Conservation (phyloP, 2,888 invertebrate species). For the Chaetoderma sp. region DNA sequence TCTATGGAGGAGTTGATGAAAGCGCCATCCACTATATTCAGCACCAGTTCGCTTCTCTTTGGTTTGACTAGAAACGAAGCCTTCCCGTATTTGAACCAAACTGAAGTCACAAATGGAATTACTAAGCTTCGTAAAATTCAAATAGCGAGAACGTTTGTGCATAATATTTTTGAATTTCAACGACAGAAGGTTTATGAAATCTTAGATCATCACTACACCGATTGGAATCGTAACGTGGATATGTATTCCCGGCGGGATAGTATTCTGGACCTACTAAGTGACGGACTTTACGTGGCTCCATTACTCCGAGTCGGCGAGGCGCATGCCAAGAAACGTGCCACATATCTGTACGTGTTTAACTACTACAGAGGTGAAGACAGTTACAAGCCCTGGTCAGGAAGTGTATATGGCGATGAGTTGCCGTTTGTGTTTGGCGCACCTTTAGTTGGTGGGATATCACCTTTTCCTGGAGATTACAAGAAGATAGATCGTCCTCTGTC, state of each 20-base stretch:
- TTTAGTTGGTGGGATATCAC: conserved; percentile 60
- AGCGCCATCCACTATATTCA: conserved; percentile 43
- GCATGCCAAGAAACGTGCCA: conserved; percentile 76
- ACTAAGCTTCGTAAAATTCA: conserved; percentile 90
- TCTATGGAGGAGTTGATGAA: conserved; percentile 49
- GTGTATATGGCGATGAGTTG: conserved; percentile 61
- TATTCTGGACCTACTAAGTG: conserved; percentile 87
- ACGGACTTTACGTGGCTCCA: conserved; percentile 87
- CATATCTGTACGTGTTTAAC: conserved; percentile 67
- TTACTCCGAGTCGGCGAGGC: conserved; percentile 89
- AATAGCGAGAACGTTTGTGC: conserved; percentile 85
- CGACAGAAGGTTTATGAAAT: conserved; percentile 94
- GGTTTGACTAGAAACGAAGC: conserved; percentile 73
- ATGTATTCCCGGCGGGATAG: conserved; percentile 87
- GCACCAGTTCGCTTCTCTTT: conserved; percentile 60
- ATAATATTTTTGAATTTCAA: conserved; percentile 94
- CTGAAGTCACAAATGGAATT: conserved; percentile 87
- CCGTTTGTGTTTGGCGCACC: conserved; percentile 67
- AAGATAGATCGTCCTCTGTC: conserved; percentile 57
- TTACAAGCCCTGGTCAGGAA: not conserved
- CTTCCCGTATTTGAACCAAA: conserved; percentile 89
- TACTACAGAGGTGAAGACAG: conserved; percentile 84
- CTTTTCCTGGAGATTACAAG: conserved; percentile 57
- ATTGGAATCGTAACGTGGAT: conserved; percentile 79
- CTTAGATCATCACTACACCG: conserved; percentile 94